These are phyloP conservation scores for Octonoba sinensis DNA, from an alignment of 2,888 invertebrate species.

Conservation along the genomic window DNA sequence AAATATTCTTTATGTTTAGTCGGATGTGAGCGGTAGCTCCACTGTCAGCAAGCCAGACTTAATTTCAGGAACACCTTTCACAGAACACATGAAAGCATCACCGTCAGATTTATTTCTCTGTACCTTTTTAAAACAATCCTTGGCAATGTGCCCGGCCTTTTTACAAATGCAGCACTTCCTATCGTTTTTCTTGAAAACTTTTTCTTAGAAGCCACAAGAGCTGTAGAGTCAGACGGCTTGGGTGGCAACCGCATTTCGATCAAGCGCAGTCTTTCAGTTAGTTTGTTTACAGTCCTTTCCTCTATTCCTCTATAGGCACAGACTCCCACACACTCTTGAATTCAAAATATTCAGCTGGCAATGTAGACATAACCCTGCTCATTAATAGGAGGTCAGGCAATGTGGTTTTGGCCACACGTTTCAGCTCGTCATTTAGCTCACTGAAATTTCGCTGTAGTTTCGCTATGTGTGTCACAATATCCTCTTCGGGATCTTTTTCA, in stretches of 20 bases:
- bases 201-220: no score
- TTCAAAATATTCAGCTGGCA: no score
- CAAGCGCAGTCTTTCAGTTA: slow-evolving; percentile 26
- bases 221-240: background rate
- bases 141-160: no score
- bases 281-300: slow-evolving; percentile 10
- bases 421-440: slow-evolving; percentile 21
- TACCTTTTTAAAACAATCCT: no score
- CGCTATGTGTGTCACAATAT: slow-evolving; percentile 7
- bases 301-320: slow-evolving; percentile 2
- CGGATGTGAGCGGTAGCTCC: no score
- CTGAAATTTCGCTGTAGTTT: slow-evolving; percentile 22
- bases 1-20: no score
- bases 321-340: slow-evolving; percentile 24
- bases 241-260: slow-evolving; percentile 33
- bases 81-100: slow-evolving; percentile 13
- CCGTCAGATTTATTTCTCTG: no score
- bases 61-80: background rate
- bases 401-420: background rate
- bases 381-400: background rate
- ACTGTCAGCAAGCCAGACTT: slow-evolving; percentile 19
- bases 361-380: background rate
- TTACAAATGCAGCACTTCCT: no score
- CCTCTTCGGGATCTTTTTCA: background rate
- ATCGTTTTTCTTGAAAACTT: no score